Percentiles rank a stretch among this genome's conserved stretches.
Conservation (phyloP, 2,888 invertebrate species). For the Serripes groenlandicus region DNA sequence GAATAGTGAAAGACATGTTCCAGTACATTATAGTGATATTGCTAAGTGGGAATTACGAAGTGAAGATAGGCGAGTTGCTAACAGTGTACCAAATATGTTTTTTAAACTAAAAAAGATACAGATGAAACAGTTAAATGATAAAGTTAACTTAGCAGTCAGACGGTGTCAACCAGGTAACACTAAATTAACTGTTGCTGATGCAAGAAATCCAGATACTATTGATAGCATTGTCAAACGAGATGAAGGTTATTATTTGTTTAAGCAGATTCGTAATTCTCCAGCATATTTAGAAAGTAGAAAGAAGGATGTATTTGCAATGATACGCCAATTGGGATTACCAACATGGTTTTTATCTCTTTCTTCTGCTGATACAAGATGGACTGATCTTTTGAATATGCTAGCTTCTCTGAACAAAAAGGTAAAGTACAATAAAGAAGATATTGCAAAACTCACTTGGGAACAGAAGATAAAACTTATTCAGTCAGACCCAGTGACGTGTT, state of each 20-base stretch:
- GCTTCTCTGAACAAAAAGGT: constrained; percentile 2
- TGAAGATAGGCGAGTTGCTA: constrained; percentile 3
- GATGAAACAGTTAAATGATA: not conserved
- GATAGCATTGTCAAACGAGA: constrained; percentile 73
- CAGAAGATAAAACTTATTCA: constrained; percentile 44
- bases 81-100: constrained; percentile 18
- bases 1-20: constrained; percentile 11
- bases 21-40: constrained; percentile 10
- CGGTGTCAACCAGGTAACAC: constrained; percentile 30
- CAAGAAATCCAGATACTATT: constrained; percentile 16
- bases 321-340: constrained; percentile 59
- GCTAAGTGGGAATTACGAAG: not conserved
- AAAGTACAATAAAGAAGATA: not conserved
- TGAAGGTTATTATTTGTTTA: constrained; percentile 80
- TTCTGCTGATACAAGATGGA: constrained; percentile 22
- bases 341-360: constrained; percentile 53
- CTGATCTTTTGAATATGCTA: constrained; percentile 10
- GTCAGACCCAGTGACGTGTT: constrained; percentile 38
- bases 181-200: constrained; percentile 44
- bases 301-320: constrained; percentile 64
- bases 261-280: constrained; percentile 42
- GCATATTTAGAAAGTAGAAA: constrained; percentile 32
- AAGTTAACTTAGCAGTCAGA: not conserved
- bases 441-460: constrained; percentile 43
- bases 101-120: not conserved